phyloP scores from a whole-genome alignment of 92 coral and sea anemone genomes.

The Epizoanthus fatuus region DNA sequence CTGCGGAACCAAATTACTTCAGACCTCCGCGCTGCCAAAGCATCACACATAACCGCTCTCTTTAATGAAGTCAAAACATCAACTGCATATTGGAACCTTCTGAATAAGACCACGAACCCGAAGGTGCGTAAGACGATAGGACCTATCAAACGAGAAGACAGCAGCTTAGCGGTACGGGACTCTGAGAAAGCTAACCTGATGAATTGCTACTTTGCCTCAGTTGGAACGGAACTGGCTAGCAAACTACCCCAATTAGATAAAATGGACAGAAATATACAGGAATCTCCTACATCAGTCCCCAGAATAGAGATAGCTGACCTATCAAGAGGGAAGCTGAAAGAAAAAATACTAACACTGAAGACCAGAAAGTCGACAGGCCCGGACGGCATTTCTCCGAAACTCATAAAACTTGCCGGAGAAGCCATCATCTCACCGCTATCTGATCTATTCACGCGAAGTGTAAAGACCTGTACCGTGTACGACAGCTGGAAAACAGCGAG shows the following conservation, averaged over 20 bases:
- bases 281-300: conserved; percentile 1
- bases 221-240: background rate
- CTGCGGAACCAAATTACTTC: background rate
- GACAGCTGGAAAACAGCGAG: background rate
- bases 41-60: background rate
- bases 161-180: background rate
- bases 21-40: conserved; percentile 4
- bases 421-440: conserved; percentile 3
- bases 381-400: background rate
- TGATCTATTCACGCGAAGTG: background rate
- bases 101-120: conserved; percentile 5
- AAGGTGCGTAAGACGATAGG: background rate
- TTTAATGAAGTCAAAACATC: background rate
- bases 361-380: background rate
- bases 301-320: background rate
- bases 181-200: background rate
- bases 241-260: background rate
- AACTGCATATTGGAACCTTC: conserved; percentile 8
- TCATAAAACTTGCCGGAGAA: background rate
- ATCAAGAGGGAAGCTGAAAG: background rate
- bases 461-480: background rate
- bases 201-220: background rate
- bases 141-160: background rate
- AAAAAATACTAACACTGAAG: background rate
- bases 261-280: background rate